phyloP scores from a whole-genome alignment of 2,888 invertebrate genomes.

The Mellilla xanthometata region DNA sequence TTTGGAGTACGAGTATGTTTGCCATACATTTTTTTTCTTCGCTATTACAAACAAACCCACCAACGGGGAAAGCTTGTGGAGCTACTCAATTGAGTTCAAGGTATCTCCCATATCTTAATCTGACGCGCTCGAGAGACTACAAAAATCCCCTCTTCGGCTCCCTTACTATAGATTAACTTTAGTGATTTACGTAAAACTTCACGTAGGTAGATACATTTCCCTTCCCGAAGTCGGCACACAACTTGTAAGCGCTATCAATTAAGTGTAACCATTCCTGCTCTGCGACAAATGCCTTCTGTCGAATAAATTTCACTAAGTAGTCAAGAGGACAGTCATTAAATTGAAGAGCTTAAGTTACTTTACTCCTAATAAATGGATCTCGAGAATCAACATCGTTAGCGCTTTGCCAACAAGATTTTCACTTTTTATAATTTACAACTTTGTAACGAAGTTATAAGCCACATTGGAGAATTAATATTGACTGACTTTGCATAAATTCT shows the following conservation, averaged over 20 bases:
- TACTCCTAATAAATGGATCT: constrained; percentile 37
- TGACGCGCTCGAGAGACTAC: no score
- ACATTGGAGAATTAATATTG: no score
- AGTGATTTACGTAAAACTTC: no score
- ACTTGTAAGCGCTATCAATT: constrained; percentile 11
- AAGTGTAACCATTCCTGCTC: constrained; percentile 15
- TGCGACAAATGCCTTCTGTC: constrained; percentile 20
- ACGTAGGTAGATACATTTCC: not conserved
- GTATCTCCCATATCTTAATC: no score
- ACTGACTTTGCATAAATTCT: no score
- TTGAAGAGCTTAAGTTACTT: constrained; percentile 32
- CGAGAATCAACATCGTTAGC: constrained; percentile 36
- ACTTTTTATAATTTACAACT: constrained; percentile 27
- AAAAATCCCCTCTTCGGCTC: no score
- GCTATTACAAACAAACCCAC: no score
- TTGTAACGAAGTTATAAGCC: constrained; percentile 9
- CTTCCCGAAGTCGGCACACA: not conserved
- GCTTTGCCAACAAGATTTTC: constrained; percentile 31
- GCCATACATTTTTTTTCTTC: no score
- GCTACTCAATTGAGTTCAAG: no score
- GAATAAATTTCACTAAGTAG: constrained; percentile 28
- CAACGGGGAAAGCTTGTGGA: no score
- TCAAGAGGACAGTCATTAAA: constrained; percentile 32
- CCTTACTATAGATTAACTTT: no score
- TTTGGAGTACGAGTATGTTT: no score